Percentiles rank a stretch among this genome's conserved stretches.
Evolutionary conservation across 2,888 invertebrate species (phyloP).

Genomic region (Brenthis hecate): DNA sequence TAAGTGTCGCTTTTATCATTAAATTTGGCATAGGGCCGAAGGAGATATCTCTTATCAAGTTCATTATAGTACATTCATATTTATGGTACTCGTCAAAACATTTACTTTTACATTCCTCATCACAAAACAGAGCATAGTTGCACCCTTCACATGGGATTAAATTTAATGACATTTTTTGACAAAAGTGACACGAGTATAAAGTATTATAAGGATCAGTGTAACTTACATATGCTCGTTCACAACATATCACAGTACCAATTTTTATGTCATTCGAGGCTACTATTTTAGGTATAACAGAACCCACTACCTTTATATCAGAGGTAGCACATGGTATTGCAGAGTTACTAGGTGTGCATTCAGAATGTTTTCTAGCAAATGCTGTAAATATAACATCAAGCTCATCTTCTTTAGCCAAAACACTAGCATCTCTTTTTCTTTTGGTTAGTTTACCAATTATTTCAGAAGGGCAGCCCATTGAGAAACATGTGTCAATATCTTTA

Average conservation of each 20-base stretch:
- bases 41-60: slow-evolving; percentile 25
- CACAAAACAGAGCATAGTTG: slow-evolving; percentile 44
- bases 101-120: slow-evolving; percentile 40
- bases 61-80: slow-evolving; percentile 44
- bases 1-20: slow-evolving; percentile 43
- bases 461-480: slow-evolving; percentile 43
- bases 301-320: slow-evolving; percentile 37
- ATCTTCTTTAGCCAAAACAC: slow-evolving; percentile 6
- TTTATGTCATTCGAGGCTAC: slow-evolving; percentile 44
- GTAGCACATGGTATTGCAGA: slow-evolving; percentile 43
- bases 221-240: slow-evolving; percentile 45
- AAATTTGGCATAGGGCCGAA: slow-evolving; percentile 17
- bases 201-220: slow-evolving; percentile 20
- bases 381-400: neutral
- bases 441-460: slow-evolving; percentile 43
- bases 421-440: slow-evolving; percentile 36
- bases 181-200: slow-evolving; percentile 43
- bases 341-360: slow-evolving; percentile 27
- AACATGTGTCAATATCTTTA: slow-evolving; percentile 46
- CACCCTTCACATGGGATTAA: slow-evolving; percentile 48
- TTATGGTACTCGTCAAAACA: slow-evolving; percentile 43
- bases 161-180: slow-evolving; percentile 43
- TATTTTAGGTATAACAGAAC: slow-evolving; percentile 40
- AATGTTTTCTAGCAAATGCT: slow-evolving; percentile 12
- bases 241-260: slow-evolving; percentile 46